Evolutionary conservation across 1,140 invertebrate species (phyloP), one percentile per base, ranked within the genome.

Genomic region (Limonius californicus): DNA sequence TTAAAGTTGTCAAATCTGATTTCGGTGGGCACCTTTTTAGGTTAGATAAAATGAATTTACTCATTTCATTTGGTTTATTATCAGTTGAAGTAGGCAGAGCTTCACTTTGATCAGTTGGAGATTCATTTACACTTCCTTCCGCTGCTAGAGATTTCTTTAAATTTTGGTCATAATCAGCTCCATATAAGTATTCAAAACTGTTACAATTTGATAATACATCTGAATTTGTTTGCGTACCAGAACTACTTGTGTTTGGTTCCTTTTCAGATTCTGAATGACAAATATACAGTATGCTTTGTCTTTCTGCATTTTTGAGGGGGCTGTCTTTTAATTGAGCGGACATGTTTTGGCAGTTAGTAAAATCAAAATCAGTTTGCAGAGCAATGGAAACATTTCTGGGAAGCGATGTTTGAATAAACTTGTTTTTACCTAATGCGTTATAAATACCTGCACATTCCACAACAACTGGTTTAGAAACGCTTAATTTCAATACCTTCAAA

Each of bases 111-210:
- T 27, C 9, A 27, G 9, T 9, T 27, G 23, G 23, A 27, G 23
- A 9, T 27, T 27, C 23, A 27, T 4, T 43, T 21, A n/a, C n/a
- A 59, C 1, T 53, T n/a, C n/a, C n/a, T 59, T 18, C 30, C 12
- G 8, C 14, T 21, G 57, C 3, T 20, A 27, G 9, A 59, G 14
- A n/a, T 53, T 59, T 16, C 16, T 60, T 27, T 16, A 19, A 19
- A 57, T 15, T 57, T 20, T 57, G 8, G 2, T 27, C 20, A 55
- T 55, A 11, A 27, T 18, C 20, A 54, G 2, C 45, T 7, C 30
- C 50, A 55, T 16, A 47, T 11, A 69, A 30, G 64, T 66, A 71
- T 64, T 72, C 69, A 57, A 71, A 72, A 67, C 71, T 72, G 50
- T 71, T 67, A 54, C 69, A 71, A 45, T 70, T 62, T 14, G 67